A percentile compares a stretch with the other conserved stretches of the same genome.
phyloP scores from a whole-genome alignment of 2,797 vertebrate genomes.

The Ceryle rudis region DNA sequence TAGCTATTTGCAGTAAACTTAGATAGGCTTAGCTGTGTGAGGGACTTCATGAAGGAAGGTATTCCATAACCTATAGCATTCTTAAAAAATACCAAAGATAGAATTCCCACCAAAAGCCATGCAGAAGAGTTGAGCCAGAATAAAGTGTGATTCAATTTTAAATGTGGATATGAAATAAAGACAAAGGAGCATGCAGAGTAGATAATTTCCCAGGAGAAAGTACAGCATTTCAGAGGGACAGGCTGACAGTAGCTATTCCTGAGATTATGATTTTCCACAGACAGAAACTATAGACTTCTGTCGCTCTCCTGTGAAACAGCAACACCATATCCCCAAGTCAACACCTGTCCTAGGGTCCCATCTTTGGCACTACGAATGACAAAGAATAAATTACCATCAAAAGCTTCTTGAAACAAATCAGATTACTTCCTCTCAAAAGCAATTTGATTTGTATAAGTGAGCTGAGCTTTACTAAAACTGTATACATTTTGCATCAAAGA shows the following conservation, averaged over 20 bases:
- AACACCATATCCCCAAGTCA: not conserved
- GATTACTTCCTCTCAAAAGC: not conserved
- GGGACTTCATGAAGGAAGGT: not conserved
- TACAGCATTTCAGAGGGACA: not conserved
- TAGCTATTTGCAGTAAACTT: not conserved
- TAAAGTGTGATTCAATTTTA: not conserved
- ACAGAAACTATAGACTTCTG: not conserved
- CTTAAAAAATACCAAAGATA: not conserved
- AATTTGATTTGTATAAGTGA: not conserved
- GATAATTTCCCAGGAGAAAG: not conserved
- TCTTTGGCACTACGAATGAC: not conserved
- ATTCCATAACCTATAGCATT: not conserved
- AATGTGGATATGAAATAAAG: not conserved
- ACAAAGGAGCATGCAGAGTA: not conserved
- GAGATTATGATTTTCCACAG: not conserved
- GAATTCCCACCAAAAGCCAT: not conserved
- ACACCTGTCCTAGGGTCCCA: not conserved
- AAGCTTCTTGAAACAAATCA: not conserved
- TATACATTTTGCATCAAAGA: not conserved
- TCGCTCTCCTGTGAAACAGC: not conserved
- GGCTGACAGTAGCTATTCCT: not conserved
- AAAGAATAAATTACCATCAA: not conserved
- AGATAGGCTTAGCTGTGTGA: not conserved
- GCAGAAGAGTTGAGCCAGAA: not conserved
- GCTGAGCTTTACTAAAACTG: not conserved